phyloP scores from a whole-genome alignment of 2,113 vertebrate genomes.

The Piaya cayana region DNA sequence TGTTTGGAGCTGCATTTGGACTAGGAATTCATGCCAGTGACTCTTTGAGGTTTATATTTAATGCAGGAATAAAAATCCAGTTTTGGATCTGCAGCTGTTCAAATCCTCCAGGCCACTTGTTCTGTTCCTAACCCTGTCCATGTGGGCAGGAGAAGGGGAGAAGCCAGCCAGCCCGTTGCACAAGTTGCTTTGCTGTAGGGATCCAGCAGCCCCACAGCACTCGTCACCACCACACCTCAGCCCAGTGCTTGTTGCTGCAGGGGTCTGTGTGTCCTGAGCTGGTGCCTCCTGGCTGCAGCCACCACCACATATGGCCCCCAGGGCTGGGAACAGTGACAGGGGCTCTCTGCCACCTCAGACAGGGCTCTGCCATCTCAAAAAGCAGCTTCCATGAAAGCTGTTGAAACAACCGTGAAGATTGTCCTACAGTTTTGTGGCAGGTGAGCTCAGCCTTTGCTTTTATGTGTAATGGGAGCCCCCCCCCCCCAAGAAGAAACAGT shows the following conservation, averaged over 20 bases:
- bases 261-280: not conserved
- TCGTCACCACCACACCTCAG: rapidly evolving
- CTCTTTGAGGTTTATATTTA: not conserved
- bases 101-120: not conserved
- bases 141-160: not conserved
- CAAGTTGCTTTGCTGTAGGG: not conserved
- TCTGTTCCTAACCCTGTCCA: not conserved
- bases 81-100: not conserved
- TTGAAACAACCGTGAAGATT: not conserved
- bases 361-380: not conserved
- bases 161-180: not conserved
- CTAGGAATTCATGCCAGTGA: not conserved
- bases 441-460: slow-evolving; percentile 30
- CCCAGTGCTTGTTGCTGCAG: not conserved
- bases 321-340: rapidly evolving
- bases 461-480: not conserved
- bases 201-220: not conserved
- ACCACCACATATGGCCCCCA: not conserved
- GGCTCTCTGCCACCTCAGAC: not conserved
- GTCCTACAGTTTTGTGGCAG: not conserved
- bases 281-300: not conserved
- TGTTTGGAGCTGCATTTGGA: not conserved
- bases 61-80: not conserved
- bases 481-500: too few relatives aligned
- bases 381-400: not conserved